Base-by-base conservation (phyloP, 2,888 invertebrate species). In the Apomyelois bistriatella region DNA sequence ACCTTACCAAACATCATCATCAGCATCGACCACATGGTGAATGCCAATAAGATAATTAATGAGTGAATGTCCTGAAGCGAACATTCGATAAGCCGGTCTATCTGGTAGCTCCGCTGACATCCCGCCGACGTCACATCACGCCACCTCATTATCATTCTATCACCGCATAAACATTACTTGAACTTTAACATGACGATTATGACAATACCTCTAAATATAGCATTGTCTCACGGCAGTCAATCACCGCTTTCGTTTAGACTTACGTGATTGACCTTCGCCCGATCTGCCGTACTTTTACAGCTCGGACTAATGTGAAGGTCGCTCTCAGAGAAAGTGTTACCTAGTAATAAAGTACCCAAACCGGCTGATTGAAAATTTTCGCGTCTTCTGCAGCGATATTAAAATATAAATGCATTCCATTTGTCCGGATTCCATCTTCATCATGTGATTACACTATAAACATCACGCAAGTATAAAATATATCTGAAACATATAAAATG, bases 91-190 rank as follows among this genome's bases (percentile, higher is more conserved):
- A 48, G 48, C 38, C 9, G 16, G 22, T 48, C 9, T 22, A 37
- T 22, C 37, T 12, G n/a, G 38, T 48, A 17, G 22, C 13, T 13
- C 8, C 22, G 13, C 58, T 54, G 53, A 62, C 56, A 32, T 10
- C 32, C 32, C 32, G 49, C 48, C 54, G 67, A 75, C 82, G 82
- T 78, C 76, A 82, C 74, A 85, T 87, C 88, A 76, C 87, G 85
- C 87, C 88, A 88, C 85, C 67, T 64, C 64, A 70, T 78, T 86
- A 85, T 85, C 84, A 66, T 62, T 61, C 28, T 28, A 7, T 10
- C 32, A 65, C 60, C 70, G 55, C 57, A 50, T 58, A 59, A 58
- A 63, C 68, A 57, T 28, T 57, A 54, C 55, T n/a, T 81, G 82
- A 84, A 79, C 82, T 81, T 82, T 83, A 82, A 79, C 80, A 77